These are phyloP conservation scores for Promerops cafer DNA, from an alignment of 2,113 vertebrate species.

Conservation along the genomic window DNA sequence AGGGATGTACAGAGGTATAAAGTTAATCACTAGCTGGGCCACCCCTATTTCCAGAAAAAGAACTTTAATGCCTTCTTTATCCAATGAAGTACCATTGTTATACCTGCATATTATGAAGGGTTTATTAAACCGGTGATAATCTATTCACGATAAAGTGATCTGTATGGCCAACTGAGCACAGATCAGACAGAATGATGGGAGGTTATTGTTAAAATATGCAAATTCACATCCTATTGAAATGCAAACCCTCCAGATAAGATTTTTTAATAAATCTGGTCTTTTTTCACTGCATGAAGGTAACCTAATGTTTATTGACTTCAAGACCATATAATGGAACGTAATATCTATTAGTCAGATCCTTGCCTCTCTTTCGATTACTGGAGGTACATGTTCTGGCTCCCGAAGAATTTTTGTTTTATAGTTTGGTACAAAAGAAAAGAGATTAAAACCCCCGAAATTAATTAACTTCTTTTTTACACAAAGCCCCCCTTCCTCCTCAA, in stretches of 20 bases:
- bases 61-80: slow-evolving; percentile 75
- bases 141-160: slow-evolving; percentile 77
- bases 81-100: slow-evolving; percentile 72
- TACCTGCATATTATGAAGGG: slow-evolving; percentile 77
- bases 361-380: slow-evolving; percentile 62
- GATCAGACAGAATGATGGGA: slow-evolving; percentile 75
- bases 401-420: slow-evolving; percentile 63
- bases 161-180: slow-evolving; percentile 69
- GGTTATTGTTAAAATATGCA: slow-evolving; percentile 85
- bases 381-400: slow-evolving; percentile 56
- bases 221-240: slow-evolving; percentile 81
- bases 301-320: slow-evolving; percentile 76
- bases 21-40: slow-evolving; percentile 67
- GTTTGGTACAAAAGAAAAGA: slow-evolving; percentile 55
- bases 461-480: slow-evolving; percentile 46
- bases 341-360: slow-evolving; percentile 68
- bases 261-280: slow-evolving; percentile 80
- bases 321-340: slow-evolving; percentile 58
- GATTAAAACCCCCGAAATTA: slow-evolving; percentile 38
- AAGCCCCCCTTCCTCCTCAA: background rate
- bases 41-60: slow-evolving; percentile 67
- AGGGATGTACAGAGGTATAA: slow-evolving; percentile 67
- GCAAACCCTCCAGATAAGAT: slow-evolving; percentile 83
- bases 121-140: slow-evolving; percentile 77
- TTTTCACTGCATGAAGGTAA: slow-evolving; percentile 70